Conservation (phyloP, 2,888 invertebrate species). For the Drosophila fungiperda region DNA sequence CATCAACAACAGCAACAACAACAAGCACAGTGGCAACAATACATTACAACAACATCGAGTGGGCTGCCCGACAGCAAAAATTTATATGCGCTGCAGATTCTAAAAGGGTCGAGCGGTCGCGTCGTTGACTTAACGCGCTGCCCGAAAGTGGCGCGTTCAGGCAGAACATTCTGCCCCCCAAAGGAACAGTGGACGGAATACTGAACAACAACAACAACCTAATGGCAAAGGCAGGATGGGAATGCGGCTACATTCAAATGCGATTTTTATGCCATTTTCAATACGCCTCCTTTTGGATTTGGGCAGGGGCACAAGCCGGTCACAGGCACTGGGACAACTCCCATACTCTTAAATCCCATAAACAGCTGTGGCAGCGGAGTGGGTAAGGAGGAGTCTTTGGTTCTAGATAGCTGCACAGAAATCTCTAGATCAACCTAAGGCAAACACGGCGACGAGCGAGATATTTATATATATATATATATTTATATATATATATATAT, state of each 20-base stretch:
- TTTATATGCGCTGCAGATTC: conserved; percentile 81
- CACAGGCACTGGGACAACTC: conserved; percentile 6
- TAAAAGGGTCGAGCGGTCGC: conserved; percentile 75
- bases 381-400: conserved; percentile 23
- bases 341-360: conserved; percentile 15
- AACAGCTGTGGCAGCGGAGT: conserved; percentile 10
- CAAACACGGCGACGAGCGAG: conserved; percentile 48
- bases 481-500: conserved; percentile 12
- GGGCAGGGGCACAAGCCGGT: conserved; percentile 4
- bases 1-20: conserved; percentile 41
- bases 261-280: conserved; percentile 82
- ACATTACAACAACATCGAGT: conserved; percentile 46
- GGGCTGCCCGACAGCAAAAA: conserved; percentile 55
- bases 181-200: conserved; percentile 38
- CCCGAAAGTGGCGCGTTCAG: conserved; percentile 63
- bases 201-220: conserved; percentile 24
- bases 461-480: conserved; percentile 34
- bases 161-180: conserved; percentile 54
- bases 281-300: conserved; percentile 64
- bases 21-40: conserved; percentile 34
- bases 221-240: conserved; percentile 4
- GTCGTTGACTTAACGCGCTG: conserved; percentile 74
- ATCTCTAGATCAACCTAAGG: conserved; percentile 71
- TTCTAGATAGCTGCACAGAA: conserved; percentile 62
- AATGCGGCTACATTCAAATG: conserved; percentile 74